phyloP scores from a whole-genome alignment of 2,888 invertebrate species.

The Endotricha flammealis region DNA sequence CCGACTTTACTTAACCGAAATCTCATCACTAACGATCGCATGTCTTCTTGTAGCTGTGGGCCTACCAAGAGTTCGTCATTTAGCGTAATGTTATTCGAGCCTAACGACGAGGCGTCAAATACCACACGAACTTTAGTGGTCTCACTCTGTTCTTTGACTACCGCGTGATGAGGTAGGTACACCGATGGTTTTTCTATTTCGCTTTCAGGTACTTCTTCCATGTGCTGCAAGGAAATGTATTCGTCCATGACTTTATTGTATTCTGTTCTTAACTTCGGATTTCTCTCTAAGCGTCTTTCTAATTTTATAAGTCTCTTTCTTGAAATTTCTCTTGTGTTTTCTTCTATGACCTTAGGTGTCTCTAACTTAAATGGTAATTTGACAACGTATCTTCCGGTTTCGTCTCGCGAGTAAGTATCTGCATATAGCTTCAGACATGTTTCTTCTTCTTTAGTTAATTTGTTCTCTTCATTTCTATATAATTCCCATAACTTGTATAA shows the following conservation, averaged over 20 bases:
- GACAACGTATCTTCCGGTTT: slow-evolving; percentile 8
- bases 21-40: slow-evolving; percentile 11
- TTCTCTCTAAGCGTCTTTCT: slow-evolving; percentile 5
- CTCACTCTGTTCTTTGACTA: slow-evolving; percentile 9
- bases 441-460: slow-evolving; percentile 8
- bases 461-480: neutral
- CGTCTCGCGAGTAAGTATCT: slow-evolving; percentile 2
- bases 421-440: slow-evolving; percentile 3
- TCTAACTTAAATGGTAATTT: slow-evolving; percentile 5
- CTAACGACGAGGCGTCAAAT: slow-evolving; percentile 13
- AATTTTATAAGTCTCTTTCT: slow-evolving; percentile 5
- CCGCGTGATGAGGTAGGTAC: slow-evolving; percentile 15
- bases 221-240: slow-evolving; percentile 7
- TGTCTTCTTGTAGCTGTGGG: slow-evolving; percentile 13
- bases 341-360: neutral
- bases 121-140: slow-evolving; percentile 12
- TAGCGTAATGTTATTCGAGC: slow-evolving; percentile 11
- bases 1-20: slow-evolving; percentile 7
- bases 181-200: slow-evolving; percentile 2
- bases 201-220: slow-evolving; percentile 8
- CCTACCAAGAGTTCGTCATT: slow-evolving; percentile 14
- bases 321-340: slow-evolving; percentile 6
- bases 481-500: slow-evolving; percentile 4
- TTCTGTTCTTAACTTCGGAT: slow-evolving; percentile 2
- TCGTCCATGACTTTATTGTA: slow-evolving; percentile 9